Evolutionary conservation across 2,888 invertebrate genomes (phyloP).

Genomic region (Ctenicera cuprea): DNA sequence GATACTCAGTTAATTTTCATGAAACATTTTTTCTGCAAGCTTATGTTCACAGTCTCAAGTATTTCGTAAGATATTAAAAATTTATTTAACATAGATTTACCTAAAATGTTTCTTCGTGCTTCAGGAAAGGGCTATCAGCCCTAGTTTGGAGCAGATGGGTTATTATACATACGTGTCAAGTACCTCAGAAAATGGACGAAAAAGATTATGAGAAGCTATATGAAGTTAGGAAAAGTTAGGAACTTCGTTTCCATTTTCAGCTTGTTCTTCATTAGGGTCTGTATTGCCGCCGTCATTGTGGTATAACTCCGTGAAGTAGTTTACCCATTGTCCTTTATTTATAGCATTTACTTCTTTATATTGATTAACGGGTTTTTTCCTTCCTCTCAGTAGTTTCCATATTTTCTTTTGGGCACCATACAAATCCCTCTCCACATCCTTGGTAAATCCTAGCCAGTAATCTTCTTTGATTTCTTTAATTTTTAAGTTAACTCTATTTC

Average conservation of each 20-base stretch:
- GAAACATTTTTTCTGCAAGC: conserved; percentile 87
- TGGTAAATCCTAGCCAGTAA: not conserved
- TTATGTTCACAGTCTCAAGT: conserved; percentile 87
- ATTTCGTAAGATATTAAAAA: conserved; percentile 79
- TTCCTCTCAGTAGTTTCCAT: conserved; percentile 6
- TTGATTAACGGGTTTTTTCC: conserved; percentile 2
- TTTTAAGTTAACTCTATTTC: conserved; percentile 2
- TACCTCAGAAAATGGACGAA: no score
- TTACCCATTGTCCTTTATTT: not conserved
- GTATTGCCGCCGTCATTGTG: no score
- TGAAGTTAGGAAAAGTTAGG: no score
- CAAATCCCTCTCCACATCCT: not conserved
- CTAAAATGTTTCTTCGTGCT: no score
- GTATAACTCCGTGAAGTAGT: not conserved
- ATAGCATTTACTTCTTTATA: not conserved
- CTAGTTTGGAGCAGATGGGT: no score
- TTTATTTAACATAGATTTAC: no score
- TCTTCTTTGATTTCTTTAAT: not conserved
- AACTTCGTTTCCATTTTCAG: no score
- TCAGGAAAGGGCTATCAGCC: no score
- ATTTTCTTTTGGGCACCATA: conserved; percentile 1
- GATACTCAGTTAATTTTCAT: conserved; percentile 83
- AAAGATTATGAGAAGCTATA: no score
- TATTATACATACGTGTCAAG: no score
- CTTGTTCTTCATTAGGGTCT: no score